Conservation (phyloP, 1,140 invertebrate genomes). For the Prorops nasuta region DNA sequence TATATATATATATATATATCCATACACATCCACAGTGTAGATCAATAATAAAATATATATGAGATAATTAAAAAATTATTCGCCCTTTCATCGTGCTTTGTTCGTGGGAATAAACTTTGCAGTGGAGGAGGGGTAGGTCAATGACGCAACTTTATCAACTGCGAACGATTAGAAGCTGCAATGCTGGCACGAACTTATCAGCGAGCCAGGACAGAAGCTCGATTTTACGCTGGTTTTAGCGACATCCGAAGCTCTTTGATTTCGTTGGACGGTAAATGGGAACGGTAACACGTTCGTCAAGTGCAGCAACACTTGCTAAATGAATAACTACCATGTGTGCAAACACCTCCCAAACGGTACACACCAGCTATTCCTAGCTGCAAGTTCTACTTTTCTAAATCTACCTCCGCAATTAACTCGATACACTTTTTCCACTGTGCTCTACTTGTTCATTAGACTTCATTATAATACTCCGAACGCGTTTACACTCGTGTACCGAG, state of each 20-base stretch:
- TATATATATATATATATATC: no score
- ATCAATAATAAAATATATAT: neutral
- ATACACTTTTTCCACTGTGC: neutral
- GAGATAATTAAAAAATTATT: neutral
- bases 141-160: neutral
- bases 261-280: conserved; percentile 1
- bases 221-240: conserved; percentile 31
- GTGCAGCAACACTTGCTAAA: neutral
- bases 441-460: neutral
- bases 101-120: no score
- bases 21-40: no score
- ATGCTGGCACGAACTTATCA: conserved; percentile 4
- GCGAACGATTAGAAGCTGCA: neutral
- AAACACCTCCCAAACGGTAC: neutral
- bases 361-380: neutral
- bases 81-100: neutral
- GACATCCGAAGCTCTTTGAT: conserved; percentile 22
- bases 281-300: neutral
- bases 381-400: no score
- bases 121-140: no score
- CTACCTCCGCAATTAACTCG: neutral
- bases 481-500: no score
- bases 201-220: conserved; percentile 11
- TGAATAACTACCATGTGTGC: neutral
- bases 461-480: no score